A percentile compares a stretch with the other conserved stretches of the same genome.
phyloP scores from a whole-genome alignment of 2,888 invertebrate genomes.

The Cerastis leucographa region DNA sequence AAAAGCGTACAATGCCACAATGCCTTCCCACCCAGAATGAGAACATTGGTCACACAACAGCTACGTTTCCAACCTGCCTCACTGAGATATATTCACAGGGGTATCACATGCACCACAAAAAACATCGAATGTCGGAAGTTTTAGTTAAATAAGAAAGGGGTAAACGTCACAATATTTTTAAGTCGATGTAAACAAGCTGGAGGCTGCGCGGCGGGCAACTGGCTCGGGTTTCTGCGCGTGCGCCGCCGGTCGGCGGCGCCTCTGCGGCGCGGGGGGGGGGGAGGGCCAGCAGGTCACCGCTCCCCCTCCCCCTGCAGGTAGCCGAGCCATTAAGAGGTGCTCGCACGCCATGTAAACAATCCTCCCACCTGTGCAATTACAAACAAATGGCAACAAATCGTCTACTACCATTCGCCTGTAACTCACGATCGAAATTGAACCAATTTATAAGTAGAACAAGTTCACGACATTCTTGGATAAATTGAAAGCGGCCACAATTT shows the following conservation, averaged over 20 bases:
- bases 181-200: slow-evolving; percentile 87
- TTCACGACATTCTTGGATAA: slow-evolving; percentile 1
- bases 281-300: slow-evolving; percentile 78
- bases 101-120: slow-evolving; percentile 69
- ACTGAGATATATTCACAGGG: slow-evolving; percentile 57
- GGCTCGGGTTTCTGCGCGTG: slow-evolving; percentile 87
- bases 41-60: slow-evolving; percentile 65
- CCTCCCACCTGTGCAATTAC: slow-evolving; percentile 81
- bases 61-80: slow-evolving; percentile 59
- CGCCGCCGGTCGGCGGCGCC: slow-evolving; percentile 80
- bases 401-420: slow-evolving; percentile 42
- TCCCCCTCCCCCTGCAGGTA: slow-evolving; percentile 77
- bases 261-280: slow-evolving; percentile 70
- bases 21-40: slow-evolving; percentile 69
- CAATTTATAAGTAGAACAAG: slow-evolving; percentile 12
- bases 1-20: slow-evolving; percentile 75
- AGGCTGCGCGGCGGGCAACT: slow-evolving; percentile 89
- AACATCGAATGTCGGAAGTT: slow-evolving; percentile 42
- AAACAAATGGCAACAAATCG: slow-evolving; percentile 57
- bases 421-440: neutral
- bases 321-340: slow-evolving; percentile 80
- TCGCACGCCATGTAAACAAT: slow-evolving; percentile 83
- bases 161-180: slow-evolving; percentile 71
- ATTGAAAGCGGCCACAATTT: neutral
- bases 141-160: slow-evolving; percentile 44